phyloP scores from a whole-genome alignment of 2,888 invertebrate species.

The Cartodere bifasciata region DNA sequence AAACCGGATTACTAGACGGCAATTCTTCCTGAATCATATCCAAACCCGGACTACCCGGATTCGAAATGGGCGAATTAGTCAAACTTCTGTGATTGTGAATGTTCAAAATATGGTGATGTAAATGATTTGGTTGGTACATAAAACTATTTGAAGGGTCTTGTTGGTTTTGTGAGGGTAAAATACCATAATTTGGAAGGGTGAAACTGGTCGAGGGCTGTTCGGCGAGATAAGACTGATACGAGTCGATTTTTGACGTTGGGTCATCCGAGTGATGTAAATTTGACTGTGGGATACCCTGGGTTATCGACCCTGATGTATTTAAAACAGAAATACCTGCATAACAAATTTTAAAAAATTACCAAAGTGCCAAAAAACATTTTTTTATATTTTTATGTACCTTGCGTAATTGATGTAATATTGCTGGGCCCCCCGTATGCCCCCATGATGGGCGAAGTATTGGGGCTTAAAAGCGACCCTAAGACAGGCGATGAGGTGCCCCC shows the following conservation, averaged over 20 bases:
- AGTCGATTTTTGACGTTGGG: constrained; percentile 40
- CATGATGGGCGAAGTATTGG: constrained; percentile 28
- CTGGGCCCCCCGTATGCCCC: constrained; percentile 24
- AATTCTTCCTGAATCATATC: constrained; percentile 72
- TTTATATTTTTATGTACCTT: constrained; percentile 30
- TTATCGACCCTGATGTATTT: constrained; percentile 60
- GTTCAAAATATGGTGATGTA: constrained; percentile 32
- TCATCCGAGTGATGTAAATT: constrained; percentile 27
- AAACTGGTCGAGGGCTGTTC: constrained; percentile 11
- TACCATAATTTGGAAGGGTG: constrained; percentile 1
- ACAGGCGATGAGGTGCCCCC: constrained; percentile 27
- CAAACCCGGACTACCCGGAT: constrained; percentile 52
- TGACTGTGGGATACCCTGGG: constrained; percentile 52
- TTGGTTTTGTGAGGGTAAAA: constrained; percentile 23
- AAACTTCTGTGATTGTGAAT: constrained; percentile 41
- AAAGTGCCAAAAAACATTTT: constrained; percentile 2
- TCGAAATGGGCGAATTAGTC: constrained; percentile 49
- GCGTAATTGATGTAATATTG: constrained; percentile 43
- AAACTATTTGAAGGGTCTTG: constrained; percentile 10
- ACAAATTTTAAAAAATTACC: neutral
- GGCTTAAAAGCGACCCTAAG: constrained; percentile 26
- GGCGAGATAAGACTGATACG: constrained; percentile 12
- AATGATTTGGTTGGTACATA: constrained; percentile 17
- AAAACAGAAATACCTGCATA: constrained; percentile 52
- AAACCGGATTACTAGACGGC: constrained; percentile 34